A percentile compares a stretch with the other conserved stretches of the same genome.
phyloP scores from a whole-genome alignment of 2,113 vertebrate genomes.

The Platichthys stellatus region DNA sequence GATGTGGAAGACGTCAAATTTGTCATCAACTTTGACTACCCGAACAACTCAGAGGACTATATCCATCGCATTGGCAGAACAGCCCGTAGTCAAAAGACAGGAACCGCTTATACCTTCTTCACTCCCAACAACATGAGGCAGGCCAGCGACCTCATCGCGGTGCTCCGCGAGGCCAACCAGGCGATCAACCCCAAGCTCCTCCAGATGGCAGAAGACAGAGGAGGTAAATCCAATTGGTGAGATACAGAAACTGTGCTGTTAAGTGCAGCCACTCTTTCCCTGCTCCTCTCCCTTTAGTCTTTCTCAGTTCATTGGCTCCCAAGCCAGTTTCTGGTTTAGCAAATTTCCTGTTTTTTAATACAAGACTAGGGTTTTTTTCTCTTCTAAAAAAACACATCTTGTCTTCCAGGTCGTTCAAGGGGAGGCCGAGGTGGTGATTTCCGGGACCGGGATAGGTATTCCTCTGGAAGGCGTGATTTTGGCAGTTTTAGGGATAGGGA shows the following conservation, averaged over 20 bases:
- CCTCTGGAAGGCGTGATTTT: slow-evolving; percentile 91
- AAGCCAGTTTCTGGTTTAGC: neutral
- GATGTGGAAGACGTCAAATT: slow-evolving; percentile 99
- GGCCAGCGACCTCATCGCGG: slow-evolving; percentile 97
- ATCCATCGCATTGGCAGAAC: slow-evolving; percentile 99
- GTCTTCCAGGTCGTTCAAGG: slow-evolving; percentile 93
- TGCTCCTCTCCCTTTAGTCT: slow-evolving; percentile 26
- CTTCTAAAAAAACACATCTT: neutral
- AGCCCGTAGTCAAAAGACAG: slow-evolving; percentile 99
- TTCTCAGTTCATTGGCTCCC: slow-evolving; percentile 8
- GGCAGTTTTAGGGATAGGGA: slow-evolving; percentile 94
- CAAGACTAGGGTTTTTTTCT: neutral
- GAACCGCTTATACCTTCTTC: slow-evolving; percentile 99
- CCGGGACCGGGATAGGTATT: slow-evolving; percentile 94
- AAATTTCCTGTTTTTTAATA: neutral
- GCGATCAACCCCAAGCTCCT: slow-evolving; percentile 99
- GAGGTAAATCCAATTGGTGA: slow-evolving; percentile 92
- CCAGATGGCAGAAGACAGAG: slow-evolving; percentile 98
- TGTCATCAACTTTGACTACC: slow-evolving; percentile 99
- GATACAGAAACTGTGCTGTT: slow-evolving; percentile 81
- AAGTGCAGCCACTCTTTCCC: slow-evolving; percentile 50
- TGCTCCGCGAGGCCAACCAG: slow-evolving; percentile 99
- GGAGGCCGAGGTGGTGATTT: slow-evolving; percentile 91
- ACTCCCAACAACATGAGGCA: slow-evolving; percentile 99
- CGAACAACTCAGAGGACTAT: slow-evolving; percentile 99